Conservation (phyloP, 2,888 invertebrate species). For the Blera fallax region DNA sequence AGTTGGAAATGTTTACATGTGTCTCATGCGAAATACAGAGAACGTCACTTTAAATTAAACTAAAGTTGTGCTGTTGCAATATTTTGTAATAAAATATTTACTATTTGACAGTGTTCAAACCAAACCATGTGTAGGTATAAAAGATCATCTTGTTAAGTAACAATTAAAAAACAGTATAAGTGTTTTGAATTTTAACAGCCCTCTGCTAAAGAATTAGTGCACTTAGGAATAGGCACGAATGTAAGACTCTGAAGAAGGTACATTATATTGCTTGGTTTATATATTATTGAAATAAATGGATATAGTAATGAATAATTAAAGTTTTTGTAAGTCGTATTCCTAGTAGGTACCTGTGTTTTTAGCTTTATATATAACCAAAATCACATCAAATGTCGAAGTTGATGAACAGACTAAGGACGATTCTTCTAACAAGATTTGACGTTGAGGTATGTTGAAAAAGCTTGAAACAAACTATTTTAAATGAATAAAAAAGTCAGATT, state of each 20-base stretch:
- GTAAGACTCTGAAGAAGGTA: background rate
- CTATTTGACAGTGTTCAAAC: background rate
- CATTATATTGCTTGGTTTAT: background rate
- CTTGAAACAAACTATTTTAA: background rate
- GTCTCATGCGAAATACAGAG: slow-evolving; percentile 13
- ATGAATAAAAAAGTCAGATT: background rate
- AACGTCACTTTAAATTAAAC: slow-evolving; percentile 8
- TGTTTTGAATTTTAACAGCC: background rate
- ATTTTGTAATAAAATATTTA: background rate
- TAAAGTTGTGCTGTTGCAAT: background rate
- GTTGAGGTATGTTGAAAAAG: background rate
- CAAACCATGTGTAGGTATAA: background rate
- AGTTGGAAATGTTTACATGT: slow-evolving; percentile 30
- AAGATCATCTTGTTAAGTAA: background rate
- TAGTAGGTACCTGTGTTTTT: background rate
- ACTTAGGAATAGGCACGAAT: background rate
- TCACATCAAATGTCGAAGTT: background rate
- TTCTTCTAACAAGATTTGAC: background rate
- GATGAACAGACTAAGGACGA: background rate
- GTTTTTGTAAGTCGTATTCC: background rate
- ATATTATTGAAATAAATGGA: background rate
- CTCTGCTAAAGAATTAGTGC: background rate
- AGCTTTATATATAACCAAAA: background rate
- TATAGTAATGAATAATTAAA: background rate
- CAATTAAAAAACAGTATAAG: background rate